These are phyloP conservation scores for Trichonephila inaurata DNA, from an alignment of 1,140 invertebrate genomes.

Conservation along the genomic window DNA sequence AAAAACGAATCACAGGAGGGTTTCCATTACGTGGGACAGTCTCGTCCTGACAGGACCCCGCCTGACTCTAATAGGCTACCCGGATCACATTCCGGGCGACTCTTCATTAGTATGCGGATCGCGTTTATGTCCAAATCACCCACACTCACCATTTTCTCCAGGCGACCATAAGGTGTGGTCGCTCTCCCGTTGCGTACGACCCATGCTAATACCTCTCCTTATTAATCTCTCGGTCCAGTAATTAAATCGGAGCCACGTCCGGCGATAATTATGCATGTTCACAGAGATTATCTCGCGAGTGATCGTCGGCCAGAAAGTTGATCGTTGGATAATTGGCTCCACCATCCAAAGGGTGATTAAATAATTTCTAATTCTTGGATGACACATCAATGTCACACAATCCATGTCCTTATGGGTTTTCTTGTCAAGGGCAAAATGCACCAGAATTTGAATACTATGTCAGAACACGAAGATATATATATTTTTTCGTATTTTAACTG, in stretches of 20 bases:
- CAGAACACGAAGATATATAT: not conserved
- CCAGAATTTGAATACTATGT: too few relatives aligned
- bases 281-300: conserved; percentile 47
- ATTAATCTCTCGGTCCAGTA: conserved; percentile 65
- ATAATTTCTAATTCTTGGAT: conserved; percentile 13
- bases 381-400: conserved; percentile 3
- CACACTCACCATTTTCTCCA: conserved; percentile 15
- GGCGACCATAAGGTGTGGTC: conserved; percentile 68
- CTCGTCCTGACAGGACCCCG: conserved; percentile 46
- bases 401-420: not conserved
- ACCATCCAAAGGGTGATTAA: not conserved
- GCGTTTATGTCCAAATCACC: conserved; percentile 66
- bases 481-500: not conserved
- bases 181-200: conserved; percentile 36
- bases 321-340: conserved; percentile 37
- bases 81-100: conserved; percentile 58
- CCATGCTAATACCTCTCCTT: conserved; percentile 59
- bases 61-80: conserved; percentile 54
- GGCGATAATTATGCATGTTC: conserved; percentile 72
- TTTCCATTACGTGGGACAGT: conserved; percentile 20
- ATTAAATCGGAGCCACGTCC: conserved; percentile 71
- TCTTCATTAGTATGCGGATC: conserved; percentile 61
- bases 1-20: conserved; percentile 37
- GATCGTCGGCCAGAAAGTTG: conserved; percentile 26
- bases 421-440: not conserved